A percentile compares a stretch with the other conserved stretches of the same genome.
Evolutionary conservation across 2,113 vertebrate genomes (phyloP).

Genomic region (Circaetus cinerascens): DNA sequence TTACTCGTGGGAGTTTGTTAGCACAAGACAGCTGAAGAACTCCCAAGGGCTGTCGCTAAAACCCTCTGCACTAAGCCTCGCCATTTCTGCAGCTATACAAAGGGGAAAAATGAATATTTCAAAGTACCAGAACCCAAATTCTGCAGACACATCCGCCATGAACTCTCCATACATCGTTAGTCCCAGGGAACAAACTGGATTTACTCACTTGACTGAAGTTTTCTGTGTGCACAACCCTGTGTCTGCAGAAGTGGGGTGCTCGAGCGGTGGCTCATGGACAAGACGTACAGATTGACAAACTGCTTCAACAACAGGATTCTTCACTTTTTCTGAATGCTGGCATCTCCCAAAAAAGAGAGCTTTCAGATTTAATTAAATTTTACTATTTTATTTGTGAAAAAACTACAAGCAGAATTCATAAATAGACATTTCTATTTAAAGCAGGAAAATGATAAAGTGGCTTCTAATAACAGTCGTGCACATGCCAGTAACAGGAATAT

Average conservation of each 20-base stretch:
- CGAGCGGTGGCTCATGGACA: accelerated
- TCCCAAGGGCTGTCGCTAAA: not conserved
- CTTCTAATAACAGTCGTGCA: slow-evolving; percentile 99
- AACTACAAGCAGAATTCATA: slow-evolving; percentile 99
- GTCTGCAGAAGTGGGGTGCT: not conserved
- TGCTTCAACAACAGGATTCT: not conserved
- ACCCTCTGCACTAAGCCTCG: not conserved
- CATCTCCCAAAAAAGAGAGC: slow-evolving; percentile 69
- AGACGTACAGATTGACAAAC: not conserved
- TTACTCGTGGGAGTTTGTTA: not conserved
- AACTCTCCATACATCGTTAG: accelerated
- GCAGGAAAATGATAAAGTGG: slow-evolving; percentile 95
- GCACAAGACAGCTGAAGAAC: not conserved
- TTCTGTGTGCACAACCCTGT: not conserved
- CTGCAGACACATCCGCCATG: not conserved
- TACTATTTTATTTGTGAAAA: slow-evolving; percentile 99
- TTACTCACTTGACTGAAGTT: not conserved
- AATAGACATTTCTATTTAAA: slow-evolving; percentile 99
- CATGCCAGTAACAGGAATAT: slow-evolving; percentile 99
- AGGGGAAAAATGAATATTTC: accelerated
- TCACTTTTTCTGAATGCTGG: not conserved
- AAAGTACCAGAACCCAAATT: not conserved
- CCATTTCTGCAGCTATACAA: not conserved
- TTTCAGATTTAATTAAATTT: slow-evolving; percentile 83
- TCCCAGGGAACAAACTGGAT: not conserved